These are phyloP conservation scores for Griposia aprilina DNA, from an alignment of 2,888 invertebrate species.

Conservation along the genomic window DNA sequence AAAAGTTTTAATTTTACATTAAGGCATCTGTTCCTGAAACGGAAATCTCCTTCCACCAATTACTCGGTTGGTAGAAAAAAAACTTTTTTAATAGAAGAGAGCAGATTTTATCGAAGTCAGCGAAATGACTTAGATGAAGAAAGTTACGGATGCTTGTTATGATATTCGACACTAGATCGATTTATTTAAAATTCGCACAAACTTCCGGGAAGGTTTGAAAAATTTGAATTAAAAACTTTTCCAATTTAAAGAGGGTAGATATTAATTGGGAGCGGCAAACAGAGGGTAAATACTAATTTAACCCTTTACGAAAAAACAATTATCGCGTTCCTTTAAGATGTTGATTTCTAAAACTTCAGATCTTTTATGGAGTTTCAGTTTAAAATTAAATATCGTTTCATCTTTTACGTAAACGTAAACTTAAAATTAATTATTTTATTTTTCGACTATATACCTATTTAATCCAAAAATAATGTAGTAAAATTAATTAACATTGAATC, in stretches of 20 bases:
- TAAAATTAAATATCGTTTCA: background rate
- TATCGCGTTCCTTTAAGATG: constrained; percentile 16
- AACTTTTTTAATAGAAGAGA: constrained; percentile 77
- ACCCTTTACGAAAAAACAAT: constrained; percentile 9
- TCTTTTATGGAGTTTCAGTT: background rate
- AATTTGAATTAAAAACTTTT: constrained; percentile 39
- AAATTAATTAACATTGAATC: too few species aligned
- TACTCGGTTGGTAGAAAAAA: constrained; percentile 69
- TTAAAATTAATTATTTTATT: background rate
- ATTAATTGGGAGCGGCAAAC: constrained; percentile 27
- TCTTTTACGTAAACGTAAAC: too few species aligned
- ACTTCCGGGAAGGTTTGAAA: constrained; percentile 36
- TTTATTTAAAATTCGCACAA: constrained; percentile 52
- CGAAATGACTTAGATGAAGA: constrained; percentile 72
- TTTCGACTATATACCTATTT: background rate
- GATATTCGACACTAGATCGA: constrained; percentile 65
- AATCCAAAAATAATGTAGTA: background rate
- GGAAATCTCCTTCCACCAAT: constrained; percentile 71
- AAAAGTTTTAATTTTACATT: constrained; percentile 78
- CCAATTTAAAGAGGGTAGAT: constrained; percentile 40
- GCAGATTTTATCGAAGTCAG: constrained; percentile 70
- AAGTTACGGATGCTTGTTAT: constrained; percentile 67
- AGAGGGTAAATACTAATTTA: constrained; percentile 13
- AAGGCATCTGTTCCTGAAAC: constrained; percentile 73
- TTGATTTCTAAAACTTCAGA: background rate